A percentile compares a stretch with the other conserved stretches of the same genome.
These are phyloP conservation scores for Psilopsiagon aymara DNA, from an alignment of 2,113 vertebrate species.

Conservation along the genomic window DNA sequence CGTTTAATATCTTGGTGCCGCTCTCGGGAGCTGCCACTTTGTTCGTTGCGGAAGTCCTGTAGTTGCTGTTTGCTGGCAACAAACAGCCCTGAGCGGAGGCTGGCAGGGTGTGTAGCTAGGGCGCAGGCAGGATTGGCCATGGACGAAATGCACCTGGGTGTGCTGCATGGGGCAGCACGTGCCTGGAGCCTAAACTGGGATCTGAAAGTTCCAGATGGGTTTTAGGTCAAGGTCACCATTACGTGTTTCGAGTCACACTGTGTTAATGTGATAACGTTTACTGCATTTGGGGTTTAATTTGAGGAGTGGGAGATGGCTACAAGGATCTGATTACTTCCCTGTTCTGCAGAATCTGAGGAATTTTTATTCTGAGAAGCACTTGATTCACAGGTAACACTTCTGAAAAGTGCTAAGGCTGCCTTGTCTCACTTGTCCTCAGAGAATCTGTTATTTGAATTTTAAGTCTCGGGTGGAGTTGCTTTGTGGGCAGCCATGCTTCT, in stretches of 20 bases:
- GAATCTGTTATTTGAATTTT: not conserved
- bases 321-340: not conserved
- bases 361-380: not conserved
- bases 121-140: not conserved
- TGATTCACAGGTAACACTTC: not conserved
- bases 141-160: not conserved
- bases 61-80: not conserved
- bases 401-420: not conserved
- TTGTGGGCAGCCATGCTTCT: not conserved
- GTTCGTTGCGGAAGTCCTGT: not conserved
- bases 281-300: not conserved
- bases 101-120: not conserved
- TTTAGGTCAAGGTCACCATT: not conserved
- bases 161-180: not conserved
- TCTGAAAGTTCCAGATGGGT: not conserved
- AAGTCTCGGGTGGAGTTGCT: not conserved
- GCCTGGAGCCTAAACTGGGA: not conserved
- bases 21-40: not conserved
- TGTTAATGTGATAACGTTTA: not conserved
- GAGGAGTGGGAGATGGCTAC: not conserved
- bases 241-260: rapidly evolving
- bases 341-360: not conserved
- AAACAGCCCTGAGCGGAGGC: not conserved
- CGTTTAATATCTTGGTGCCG: rapidly evolving
- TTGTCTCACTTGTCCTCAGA: not conserved